A percentile compares a stretch with the other conserved stretches of the same genome.
phyloP scores from a whole-genome alignment of 2,888 invertebrate species.

The Ceraclea dissimilis region DNA sequence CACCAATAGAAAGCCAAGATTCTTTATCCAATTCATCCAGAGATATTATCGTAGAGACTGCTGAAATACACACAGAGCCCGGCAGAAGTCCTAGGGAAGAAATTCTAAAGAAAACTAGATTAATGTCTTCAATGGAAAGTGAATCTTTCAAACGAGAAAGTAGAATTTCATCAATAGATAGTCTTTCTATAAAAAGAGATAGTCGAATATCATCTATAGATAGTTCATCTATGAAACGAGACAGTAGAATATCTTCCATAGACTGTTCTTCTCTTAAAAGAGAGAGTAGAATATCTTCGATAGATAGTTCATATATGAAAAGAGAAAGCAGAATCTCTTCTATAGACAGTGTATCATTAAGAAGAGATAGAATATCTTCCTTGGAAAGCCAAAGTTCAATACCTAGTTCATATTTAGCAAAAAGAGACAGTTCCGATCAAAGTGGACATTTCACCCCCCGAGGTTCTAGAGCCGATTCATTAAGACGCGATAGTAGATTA shows the following conservation, averaged over 20 bases:
- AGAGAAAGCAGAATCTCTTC: constrained; percentile 22
- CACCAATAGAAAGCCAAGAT: constrained; percentile 11
- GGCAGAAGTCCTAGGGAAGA: constrained; percentile 6
- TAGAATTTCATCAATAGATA: constrained; percentile 20
- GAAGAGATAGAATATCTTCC: constrained; percentile 17
- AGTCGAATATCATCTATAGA: background rate
- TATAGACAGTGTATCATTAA: constrained; percentile 19
- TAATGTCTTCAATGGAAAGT: constrained; percentile 21
- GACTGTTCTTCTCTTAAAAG: constrained; percentile 13
- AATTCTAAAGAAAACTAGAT: background rate
- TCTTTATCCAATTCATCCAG: constrained; percentile 7
- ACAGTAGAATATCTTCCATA: constrained; percentile 20
- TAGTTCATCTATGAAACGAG: constrained; percentile 17
- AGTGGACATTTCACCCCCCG: constrained; percentile 9
- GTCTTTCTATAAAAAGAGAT: constrained; percentile 11
- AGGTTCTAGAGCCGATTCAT: constrained; percentile 16
- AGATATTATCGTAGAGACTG: background rate
- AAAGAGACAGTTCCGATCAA: constrained; percentile 17
- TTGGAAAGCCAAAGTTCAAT: constrained; percentile 23
- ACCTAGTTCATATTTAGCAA: constrained; percentile 18
- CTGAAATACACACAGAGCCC: constrained; percentile 13
- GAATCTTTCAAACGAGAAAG: constrained; percentile 9
- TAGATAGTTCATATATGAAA: constrained; percentile 17
- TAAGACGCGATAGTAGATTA: constrained; percentile 19
- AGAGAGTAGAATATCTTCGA: constrained; percentile 11